Conservation (phyloP, 2,797 vertebrate genomes). For the Eleutherodactylus coqui region DNA sequence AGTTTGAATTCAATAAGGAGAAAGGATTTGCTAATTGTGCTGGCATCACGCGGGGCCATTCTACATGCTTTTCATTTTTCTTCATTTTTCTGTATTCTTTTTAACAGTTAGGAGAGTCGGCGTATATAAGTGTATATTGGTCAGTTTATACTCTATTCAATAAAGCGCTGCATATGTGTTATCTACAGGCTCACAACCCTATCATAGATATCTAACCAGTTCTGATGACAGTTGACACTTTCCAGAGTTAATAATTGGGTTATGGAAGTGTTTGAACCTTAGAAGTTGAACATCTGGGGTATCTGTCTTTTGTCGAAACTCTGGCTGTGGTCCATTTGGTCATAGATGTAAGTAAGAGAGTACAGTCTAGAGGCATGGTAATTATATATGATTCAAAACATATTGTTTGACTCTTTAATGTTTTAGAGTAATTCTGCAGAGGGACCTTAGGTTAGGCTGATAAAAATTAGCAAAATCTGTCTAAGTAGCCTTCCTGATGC, state of each 20-base stretch:
- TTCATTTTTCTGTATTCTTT: background rate
- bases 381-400: slow-evolving; percentile 41
- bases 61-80: background rate
- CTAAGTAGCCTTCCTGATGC: background rate
- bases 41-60: slow-evolving; percentile 41
- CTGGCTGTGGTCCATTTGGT: background rate
- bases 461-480: background rate
- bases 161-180: background rate
- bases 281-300: slow-evolving; percentile 6
- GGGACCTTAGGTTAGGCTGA: background rate
- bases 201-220: background rate
- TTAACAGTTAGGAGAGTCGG: background rate
- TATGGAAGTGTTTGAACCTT: slow-evolving; percentile 42
- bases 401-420: slow-evolving; percentile 13
- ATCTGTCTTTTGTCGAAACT: slow-evolving; percentile 37
- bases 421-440: background rate
- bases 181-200: background rate
- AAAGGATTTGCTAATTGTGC: slow-evolving; percentile 48
- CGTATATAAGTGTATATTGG: background rate
- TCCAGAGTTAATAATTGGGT: slow-evolving; percentile 37
- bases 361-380: background rate
- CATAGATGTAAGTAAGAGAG: slow-evolving; percentile 24
- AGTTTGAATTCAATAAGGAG: slow-evolving; percentile 42
- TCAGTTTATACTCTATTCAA: background rate
- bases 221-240: slow-evolving; percentile 5